Evolutionary conservation across 1,140 invertebrate genomes (phyloP), one percentile per base, ranked within the genome.

Genomic region (Tenebrio molitor): DNA sequence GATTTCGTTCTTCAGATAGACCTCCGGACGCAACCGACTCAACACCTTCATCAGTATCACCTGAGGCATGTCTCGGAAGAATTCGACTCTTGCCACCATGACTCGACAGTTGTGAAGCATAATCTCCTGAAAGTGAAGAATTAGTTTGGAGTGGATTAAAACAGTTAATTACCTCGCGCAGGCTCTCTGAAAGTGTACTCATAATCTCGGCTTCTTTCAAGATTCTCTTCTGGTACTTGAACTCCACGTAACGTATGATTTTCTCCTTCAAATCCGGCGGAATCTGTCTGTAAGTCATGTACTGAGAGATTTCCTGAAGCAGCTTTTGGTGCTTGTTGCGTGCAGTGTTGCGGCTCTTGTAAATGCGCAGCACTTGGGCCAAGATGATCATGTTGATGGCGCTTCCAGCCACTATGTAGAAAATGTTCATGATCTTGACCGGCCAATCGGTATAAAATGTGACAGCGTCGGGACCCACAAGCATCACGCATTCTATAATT

Each of bases 181-280:
- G 33, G 25, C 63, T 66, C 4, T 65, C 53, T 0, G 76, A 69
- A 14, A 77, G 10, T 12, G 74, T 76, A 7, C 16, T 8, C 2
- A 76, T 14, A 16, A 77, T 72, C n/a, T 73, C 69, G 1, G 34
- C n/a, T n/a, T n/a, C n/a, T n/a, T n/a, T n/a, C n/a, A n/a, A n/a
- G n/a, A n/a, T n/a, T n/a, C n/a, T n/a, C 10, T 34, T 76, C 53
- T 80, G 79, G 41, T 78, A 80, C 14, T 66, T 72, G 29, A 79
- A 80, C 29, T 80, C 74, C 58, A 77, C 78, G 25, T 78, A 80
- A 12, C 62, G 44, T 15, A 74, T 62, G 6, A 79, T 73, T 16
- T 71, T 41, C 2, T 74, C 14, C 3, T 67, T 50, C 29, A 79
- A 70, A 21, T 69, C 46, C 1, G 23, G 6, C 10, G 79, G 77